Percentiles rank a stretch among this genome's conserved stretches.
phyloP scores from a whole-genome alignment of 1,140 invertebrate genomes.

The Hyphantria cunea region DNA sequence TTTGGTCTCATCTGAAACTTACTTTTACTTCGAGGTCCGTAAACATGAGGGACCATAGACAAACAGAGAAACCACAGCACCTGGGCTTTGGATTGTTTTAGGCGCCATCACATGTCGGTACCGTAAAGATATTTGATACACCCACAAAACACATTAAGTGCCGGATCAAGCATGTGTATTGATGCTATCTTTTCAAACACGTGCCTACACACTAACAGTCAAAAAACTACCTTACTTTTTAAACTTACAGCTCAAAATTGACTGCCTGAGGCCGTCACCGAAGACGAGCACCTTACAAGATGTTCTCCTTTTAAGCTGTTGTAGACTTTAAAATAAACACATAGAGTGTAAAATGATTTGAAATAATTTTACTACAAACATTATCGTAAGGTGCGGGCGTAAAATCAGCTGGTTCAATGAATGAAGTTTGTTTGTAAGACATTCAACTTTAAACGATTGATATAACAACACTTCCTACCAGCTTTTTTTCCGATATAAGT shows the following conservation, averaged over 20 bases:
- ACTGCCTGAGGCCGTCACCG: background rate
- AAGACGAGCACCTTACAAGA: constrained; percentile 36
- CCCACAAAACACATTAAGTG: constrained; percentile 74
- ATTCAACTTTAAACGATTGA: constrained; percentile 27
- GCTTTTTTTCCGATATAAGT: background rate
- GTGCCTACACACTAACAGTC: constrained; percentile 37
- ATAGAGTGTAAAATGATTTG: constrained; percentile 24
- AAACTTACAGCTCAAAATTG: background rate
- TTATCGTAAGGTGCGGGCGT: constrained; percentile 53
- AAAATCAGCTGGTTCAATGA: constrained; percentile 59
- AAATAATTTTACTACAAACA: constrained; percentile 26
- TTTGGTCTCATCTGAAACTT: too few relatives aligned
- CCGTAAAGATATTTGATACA: constrained; percentile 69
- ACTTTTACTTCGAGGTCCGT: too few relatives aligned
- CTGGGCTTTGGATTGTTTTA: constrained; percentile 58
- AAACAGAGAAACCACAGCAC: constrained; percentile 36
- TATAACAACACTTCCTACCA: constrained; percentile 8
- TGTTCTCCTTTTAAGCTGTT: constrained; percentile 8
- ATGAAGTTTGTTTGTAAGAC: constrained; percentile 6
- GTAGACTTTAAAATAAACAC: background rate
- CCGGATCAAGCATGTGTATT: constrained; percentile 74
- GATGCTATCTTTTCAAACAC: constrained; percentile 66
- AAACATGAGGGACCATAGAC: background rate
- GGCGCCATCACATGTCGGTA: constrained; percentile 56
- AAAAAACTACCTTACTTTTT: constrained; percentile 33